Evolutionary conservation across 2,113 vertebrate species (phyloP), one percentile per base, ranked within the genome.

Genomic region (Dasypus novemcinctus): DNA sequence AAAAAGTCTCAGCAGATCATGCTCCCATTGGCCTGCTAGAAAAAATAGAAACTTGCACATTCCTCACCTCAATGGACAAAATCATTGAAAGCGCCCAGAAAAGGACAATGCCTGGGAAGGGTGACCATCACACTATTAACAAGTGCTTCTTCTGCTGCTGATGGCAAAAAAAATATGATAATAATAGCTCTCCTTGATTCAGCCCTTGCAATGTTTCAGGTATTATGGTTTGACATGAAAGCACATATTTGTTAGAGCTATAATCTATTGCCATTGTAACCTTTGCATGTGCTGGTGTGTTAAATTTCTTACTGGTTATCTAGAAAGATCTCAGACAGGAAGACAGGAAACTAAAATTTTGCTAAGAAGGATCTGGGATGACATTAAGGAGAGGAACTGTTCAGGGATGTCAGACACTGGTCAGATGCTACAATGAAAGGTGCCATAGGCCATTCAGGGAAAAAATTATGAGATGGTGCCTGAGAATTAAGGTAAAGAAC

Each of bases 171-270:
- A 4, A 96, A 81, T 23, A 90, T 21, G 33, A 54, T n/a, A 41
- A 63, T 64, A 33, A 25, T 36, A 46, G 29, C 36, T 85, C 13
- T 79, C 59, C 72, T 86, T 41, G 8, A 59, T 29, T 84, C 41
- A 27, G 4, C 13, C 59, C 21, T 87, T 52, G 41, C 23, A 75
- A 7, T 80, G 10, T 64, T 93, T 68, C 43, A 41, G 0, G 3
- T 59, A 82, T 71, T 18, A 64, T 7, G 69, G 41, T 64, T 92
- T 69, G 38, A 52, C 38, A 90, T 87, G 93, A 81, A 95, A 94
- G 21, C 11, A 84, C 36, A 64, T 29, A 78, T 38, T 83, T 46
- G 75, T 38, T 85, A 81, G 52, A 18, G 20, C 4, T 84, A 13
- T 20, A 46, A 4, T 31, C n/a, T 76, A 41, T 71, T 95, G 31